Conservation (phyloP, 37 sponge, comb jelly and placozoan species). For the Chondrosia reniformis region DNA sequence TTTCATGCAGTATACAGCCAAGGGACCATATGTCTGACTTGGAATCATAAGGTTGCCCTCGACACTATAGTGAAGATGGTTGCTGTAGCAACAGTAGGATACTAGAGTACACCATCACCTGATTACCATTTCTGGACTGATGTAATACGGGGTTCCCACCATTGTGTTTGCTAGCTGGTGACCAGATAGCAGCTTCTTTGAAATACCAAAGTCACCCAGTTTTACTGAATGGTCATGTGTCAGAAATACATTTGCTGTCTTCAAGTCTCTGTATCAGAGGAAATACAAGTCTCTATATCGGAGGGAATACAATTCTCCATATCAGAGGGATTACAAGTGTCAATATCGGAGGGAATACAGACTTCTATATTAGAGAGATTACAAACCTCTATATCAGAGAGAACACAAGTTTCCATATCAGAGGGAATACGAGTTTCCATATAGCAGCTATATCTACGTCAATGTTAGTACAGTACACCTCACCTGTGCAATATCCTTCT, state of each 20-base stretch:
- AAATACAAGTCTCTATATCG: background rate
- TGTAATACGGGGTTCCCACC: slow-evolving; percentile 96
- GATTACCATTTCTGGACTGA: slow-evolving; percentile 92
- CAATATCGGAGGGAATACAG: no score
- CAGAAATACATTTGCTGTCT: slow-evolving; percentile 96
- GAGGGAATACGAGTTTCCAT: background rate
- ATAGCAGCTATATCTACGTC: background rate
- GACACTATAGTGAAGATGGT: slow-evolving; percentile 58
- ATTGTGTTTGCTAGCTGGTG: slow-evolving; percentile 80
- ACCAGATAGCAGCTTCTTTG: slow-evolving; percentile 78
- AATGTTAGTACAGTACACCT: no score
- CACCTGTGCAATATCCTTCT: slow-evolving; percentile 93
- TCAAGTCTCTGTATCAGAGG: slow-evolving; percentile 75
- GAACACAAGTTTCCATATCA: background rate
- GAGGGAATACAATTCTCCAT: background rate
- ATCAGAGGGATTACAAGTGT: no score
- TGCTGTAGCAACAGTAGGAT: background rate
- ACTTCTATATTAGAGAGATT: no score
- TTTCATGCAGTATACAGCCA: slow-evolving; percentile 74
- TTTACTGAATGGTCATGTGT: slow-evolving; percentile 87
- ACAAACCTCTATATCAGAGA: no score
- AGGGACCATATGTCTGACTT: slow-evolving; percentile 87
- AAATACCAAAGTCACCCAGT: slow-evolving; percentile 97
- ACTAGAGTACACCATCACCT: background rate
- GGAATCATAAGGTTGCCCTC: slow-evolving; percentile 85